A percentile compares a stretch with the other conserved stretches of the same genome.
Conservation (phyloP, 2,113 vertebrate species). For the Trematocara variabile region DNA sequence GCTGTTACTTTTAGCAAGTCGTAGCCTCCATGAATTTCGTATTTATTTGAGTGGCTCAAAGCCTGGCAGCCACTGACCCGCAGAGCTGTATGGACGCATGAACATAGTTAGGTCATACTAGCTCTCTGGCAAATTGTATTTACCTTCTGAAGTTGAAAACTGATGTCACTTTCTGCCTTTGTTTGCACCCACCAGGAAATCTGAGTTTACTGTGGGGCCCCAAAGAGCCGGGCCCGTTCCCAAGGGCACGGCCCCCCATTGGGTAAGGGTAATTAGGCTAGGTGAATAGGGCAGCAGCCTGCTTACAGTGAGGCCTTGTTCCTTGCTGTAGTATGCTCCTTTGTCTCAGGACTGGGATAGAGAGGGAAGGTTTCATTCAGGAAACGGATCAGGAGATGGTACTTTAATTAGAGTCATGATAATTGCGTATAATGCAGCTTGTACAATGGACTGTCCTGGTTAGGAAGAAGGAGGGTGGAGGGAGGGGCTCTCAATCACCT, state of each 20-base stretch:
- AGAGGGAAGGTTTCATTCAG: conserved; percentile 60
- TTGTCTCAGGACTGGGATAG: conserved; percentile 52
- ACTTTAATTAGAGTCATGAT: conserved; percentile 66
- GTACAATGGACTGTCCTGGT: conserved; percentile 36
- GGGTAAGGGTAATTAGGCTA: conserved; percentile 74
- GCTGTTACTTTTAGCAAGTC: conserved; percentile 43
- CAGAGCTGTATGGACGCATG: neutral
- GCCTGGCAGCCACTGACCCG: neutral
- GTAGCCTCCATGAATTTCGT: neutral
- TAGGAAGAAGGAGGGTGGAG: neutral
- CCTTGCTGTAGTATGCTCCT: conserved; percentile 46
- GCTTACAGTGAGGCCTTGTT: conserved; percentile 76
- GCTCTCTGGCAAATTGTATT: neutral
- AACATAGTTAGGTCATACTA: neutral
- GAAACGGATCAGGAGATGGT: conserved; percentile 61
- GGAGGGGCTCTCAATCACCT: conserved; percentile 11
- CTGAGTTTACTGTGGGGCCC: conserved; percentile 34
- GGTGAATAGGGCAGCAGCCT: conserved; percentile 71
- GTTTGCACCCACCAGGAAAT: conserved; percentile 33
- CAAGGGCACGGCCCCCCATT: conserved; percentile 47
- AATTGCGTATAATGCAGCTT: conserved; percentile 67
- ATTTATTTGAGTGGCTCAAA: neutral
- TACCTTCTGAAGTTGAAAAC: neutral
- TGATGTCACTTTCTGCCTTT: neutral
- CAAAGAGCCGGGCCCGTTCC: conserved; percentile 53